Base-by-base conservation (phyloP, 2,113 vertebrate genomes). In the Zosterops hypoxanthus region DNA sequence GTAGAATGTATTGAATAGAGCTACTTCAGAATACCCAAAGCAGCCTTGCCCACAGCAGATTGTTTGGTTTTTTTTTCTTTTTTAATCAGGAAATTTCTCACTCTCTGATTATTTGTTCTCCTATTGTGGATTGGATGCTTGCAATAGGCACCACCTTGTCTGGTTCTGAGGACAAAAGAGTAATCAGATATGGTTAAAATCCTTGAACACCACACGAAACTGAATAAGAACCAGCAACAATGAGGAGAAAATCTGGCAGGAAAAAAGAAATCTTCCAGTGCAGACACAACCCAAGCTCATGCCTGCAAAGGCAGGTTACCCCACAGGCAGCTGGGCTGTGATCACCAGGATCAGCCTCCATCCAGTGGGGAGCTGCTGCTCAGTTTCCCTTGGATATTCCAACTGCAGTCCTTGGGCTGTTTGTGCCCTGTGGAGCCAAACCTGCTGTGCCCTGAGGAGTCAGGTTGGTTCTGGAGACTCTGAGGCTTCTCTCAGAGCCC, bases 61-160 rank as follows among this genome's bases (percentile, higher is more conserved):
- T 92, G 57, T 41, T 44, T 34, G n/a, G n/a, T 49, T 47, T 50
- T 85, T 52, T 90, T 85, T 77, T 31, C 12, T 72, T 73, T 78
- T 64, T 13, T 42, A 81, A 64, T 91, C 84, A 86, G 80, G 79
- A 96, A 94, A 56, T 93, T 90, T 95, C 79, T 91, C 85, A 70
- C 49, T 68, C 78, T 85, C 79, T 73, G 90, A 65, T 91, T 82
- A 80, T 85, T 95, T 94, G 59, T 82, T 90, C 64, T 88, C 7
- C 56, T 68, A 0, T 29, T 41, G 47, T 56, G 69, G 63, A 25
- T 33, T 73, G 76, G 72, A n/a, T 71, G 55, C 72, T 81, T 83
- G 76, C 47, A 63, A 6, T 31, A 90, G 94, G 95, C 95, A 92
- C 93, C 55, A 1, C 6, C n/a, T 88, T 86, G 79, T 94, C 85